phyloP scores from a whole-genome alignment of 1,140 invertebrate genomes.

The Lethocerus indicus region DNA sequence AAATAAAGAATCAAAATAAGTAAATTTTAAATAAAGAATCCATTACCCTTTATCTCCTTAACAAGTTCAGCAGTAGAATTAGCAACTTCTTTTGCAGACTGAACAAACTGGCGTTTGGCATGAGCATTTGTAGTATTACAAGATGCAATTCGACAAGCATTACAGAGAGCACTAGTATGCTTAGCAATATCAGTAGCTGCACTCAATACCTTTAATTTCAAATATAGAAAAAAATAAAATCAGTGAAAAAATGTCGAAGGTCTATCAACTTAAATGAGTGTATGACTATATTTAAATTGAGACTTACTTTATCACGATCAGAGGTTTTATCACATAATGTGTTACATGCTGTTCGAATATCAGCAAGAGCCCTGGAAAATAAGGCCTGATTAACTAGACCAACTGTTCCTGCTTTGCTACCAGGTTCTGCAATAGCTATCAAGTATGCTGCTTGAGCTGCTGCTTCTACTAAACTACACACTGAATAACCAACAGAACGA shows the following conservation, averaged over 20 bases:
- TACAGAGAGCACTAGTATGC: conserved; percentile 89
- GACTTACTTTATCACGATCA: conserved; percentile 53
- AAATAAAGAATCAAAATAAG: background rate
- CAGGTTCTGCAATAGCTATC: conserved; percentile 80
- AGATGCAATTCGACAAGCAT: conserved; percentile 83
- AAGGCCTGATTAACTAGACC: conserved; percentile 85
- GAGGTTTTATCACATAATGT: conserved; percentile 56
- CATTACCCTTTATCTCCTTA: conserved; percentile 67
- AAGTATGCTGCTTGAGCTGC: conserved; percentile 87
- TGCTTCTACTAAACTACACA: conserved; percentile 86
- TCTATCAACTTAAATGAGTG: background rate
- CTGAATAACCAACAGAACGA: conserved; percentile 63
- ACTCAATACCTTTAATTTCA: conserved; percentile 45
- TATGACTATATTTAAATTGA: background rate
- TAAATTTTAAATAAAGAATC: background rate
- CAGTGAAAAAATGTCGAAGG: background rate
- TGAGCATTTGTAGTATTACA: conserved; percentile 83
- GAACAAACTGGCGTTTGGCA: conserved; percentile 91
- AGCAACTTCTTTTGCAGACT: conserved; percentile 93
- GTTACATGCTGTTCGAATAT: conserved; percentile 76
- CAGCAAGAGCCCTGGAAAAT: conserved; percentile 71
- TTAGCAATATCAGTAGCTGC: conserved; percentile 91
- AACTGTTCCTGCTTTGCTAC: conserved; percentile 72
- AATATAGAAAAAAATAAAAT: conserved; percentile 1
- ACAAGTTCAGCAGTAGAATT: conserved; percentile 89